Conservation (phyloP, 2,797 vertebrate genomes). For the Chloroceryle inda region DNA sequence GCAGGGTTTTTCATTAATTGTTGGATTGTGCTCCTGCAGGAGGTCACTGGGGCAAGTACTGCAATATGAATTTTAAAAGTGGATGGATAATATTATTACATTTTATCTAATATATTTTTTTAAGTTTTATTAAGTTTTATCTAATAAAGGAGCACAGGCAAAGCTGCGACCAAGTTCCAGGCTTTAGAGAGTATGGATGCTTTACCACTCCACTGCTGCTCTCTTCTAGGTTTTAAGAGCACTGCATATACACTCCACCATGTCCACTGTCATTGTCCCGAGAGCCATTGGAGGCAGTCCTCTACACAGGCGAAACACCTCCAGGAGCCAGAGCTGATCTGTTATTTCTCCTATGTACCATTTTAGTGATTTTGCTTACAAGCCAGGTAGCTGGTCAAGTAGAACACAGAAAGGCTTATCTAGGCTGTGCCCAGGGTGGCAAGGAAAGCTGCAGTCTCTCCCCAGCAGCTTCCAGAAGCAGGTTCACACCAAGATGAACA, state of each 20-base stretch:
- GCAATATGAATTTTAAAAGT: not conserved
- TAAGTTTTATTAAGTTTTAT: not conserved
- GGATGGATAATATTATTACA: not conserved
- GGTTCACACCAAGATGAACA: not conserved
- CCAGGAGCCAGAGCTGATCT: not conserved
- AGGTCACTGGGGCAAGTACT: not conserved
- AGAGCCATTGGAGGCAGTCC: not conserved
- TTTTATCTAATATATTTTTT: not conserved
- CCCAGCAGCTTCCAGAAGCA: not conserved
- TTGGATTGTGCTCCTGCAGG: not conserved
- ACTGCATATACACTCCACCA: not conserved
- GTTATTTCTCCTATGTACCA: not conserved
- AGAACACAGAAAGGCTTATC: not conserved
- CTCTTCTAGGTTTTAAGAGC: not conserved
- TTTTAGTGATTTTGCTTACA: not conserved
- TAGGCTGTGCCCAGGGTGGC: rapidly evolving
- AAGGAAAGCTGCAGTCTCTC: not conserved
- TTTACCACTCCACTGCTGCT: not conserved
- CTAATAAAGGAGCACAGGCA: not conserved
- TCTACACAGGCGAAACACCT: not conserved
- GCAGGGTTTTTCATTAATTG: not conserved
- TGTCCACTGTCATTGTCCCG: not conserved
- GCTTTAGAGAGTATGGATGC: not conserved
- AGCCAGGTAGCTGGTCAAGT: not conserved
- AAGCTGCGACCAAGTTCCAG: not conserved